Percentiles rank a stretch among this genome's conserved stretches.
Evolutionary conservation across 1,140 invertebrate species (phyloP).

Genomic region (Lamellibrachia luymesi): DNA sequence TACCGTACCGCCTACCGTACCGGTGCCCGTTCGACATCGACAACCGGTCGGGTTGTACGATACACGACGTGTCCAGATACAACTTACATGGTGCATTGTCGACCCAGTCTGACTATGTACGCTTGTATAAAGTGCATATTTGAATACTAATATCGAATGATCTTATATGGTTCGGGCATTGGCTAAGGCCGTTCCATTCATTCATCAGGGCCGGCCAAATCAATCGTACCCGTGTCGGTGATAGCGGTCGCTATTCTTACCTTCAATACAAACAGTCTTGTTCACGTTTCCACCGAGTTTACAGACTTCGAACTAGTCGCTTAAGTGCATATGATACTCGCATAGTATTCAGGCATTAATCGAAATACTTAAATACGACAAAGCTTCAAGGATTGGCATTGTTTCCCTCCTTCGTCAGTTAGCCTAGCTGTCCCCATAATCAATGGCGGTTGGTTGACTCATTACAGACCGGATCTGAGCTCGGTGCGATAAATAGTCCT

Average conservation of each 20-base stretch:
- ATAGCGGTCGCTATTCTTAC: not conserved
- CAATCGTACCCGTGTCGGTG: not conserved
- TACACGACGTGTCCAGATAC: not conserved
- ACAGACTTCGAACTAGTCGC: not conserved
- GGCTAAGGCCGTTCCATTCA: not conserved
- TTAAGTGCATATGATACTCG: not conserved
- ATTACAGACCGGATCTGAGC: constrained; percentile 3
- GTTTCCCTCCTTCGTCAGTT: constrained; percentile 3
- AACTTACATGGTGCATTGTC: not conserved
- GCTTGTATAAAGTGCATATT: not conserved
- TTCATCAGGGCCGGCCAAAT: not conserved
- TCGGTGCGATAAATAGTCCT: not conserved
- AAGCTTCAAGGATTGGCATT: not conserved
- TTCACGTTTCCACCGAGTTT: not conserved
- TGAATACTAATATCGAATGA: constrained; percentile 1
- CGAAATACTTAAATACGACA: not conserved
- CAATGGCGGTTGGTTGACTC: constrained; percentile 3
- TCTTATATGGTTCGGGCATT: not conserved
- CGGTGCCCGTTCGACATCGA: not conserved
- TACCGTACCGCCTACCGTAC: not conserved
- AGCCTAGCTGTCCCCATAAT: constrained; percentile 3
- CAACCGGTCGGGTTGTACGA: not conserved
- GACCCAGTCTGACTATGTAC: not conserved
- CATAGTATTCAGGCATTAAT: not conserved
- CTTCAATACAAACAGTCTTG: not conserved